These are phyloP conservation scores for Hydraecia micacea DNA, from an alignment of 2,888 invertebrate species.

Conservation along the genomic window DNA sequence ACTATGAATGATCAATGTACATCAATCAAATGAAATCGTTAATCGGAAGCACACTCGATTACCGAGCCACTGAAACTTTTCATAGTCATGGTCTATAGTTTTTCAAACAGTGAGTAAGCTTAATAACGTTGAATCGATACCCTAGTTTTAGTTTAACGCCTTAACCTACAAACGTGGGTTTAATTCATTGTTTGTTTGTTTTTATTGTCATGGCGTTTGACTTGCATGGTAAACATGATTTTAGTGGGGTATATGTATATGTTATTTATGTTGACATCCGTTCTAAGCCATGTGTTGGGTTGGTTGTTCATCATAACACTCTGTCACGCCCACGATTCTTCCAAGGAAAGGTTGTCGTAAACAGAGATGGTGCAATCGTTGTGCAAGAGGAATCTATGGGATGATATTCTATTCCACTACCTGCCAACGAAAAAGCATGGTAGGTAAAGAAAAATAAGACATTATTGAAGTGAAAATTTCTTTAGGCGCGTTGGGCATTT, in stretches of 20 bases:
- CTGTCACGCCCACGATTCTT: conserved; percentile 16
- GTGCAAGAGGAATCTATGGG: no score
- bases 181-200: conserved; percentile 45
- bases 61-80: conserved; percentile 32
- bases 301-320: conserved; percentile 23
- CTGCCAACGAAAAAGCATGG: background rate
- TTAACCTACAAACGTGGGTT: conserved; percentile 37
- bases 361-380: background rate
- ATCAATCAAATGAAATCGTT: conserved; percentile 44
- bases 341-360: background rate
- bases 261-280: conserved; percentile 31
- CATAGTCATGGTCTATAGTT: conserved; percentile 43
- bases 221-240: conserved; percentile 32
- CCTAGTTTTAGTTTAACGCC: conserved; percentile 59
- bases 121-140: conserved; percentile 61
- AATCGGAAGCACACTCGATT: conserved; percentile 46
- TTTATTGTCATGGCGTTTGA: conserved; percentile 34
- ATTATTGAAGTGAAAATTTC: background rate
- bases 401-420: background rate
- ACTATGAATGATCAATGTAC: conserved; percentile 5
- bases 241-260: conserved; percentile 4
- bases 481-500: no score
- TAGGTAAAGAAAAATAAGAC: background rate
- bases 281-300: conserved; percentile 32
- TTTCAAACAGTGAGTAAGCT: conserved; percentile 35